phyloP scores from a whole-genome alignment of 2,113 vertebrate species.

The Thamnophis sirtalis region DNA sequence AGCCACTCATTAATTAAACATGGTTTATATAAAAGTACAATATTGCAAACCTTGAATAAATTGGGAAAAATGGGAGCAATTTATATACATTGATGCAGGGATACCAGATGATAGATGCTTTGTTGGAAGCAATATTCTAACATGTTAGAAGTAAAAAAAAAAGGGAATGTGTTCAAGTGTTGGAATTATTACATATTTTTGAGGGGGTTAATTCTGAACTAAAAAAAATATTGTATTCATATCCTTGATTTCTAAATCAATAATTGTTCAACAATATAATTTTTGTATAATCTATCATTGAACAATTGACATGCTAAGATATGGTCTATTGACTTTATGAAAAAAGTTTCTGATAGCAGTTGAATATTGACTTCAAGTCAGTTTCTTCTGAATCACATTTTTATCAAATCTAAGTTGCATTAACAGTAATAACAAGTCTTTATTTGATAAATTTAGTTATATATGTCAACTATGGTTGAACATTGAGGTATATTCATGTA shows the following conservation, averaged over 20 bases:
- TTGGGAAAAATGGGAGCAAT: not conserved
- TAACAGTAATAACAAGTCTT: not conserved
- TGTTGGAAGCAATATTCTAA: not conserved
- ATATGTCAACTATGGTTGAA: not conserved
- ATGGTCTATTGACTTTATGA: not conserved
- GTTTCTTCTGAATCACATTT: not conserved
- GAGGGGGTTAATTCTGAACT: not conserved
- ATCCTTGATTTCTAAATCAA: not conserved
- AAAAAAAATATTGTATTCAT: not conserved
- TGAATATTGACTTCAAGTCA: not conserved
- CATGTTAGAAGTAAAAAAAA: not conserved
- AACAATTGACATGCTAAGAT: not conserved
- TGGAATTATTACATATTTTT: not conserved
- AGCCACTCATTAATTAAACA: not conserved
- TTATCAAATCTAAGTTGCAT: not conserved
- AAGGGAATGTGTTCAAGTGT: not conserved
- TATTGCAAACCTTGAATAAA: not conserved
- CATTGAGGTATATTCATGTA: not conserved
- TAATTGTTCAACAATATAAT: not conserved
- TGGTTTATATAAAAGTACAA: not conserved
- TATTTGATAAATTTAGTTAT: not conserved
- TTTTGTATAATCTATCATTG: not conserved
- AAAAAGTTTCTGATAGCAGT: not conserved
- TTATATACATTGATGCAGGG: not conserved
- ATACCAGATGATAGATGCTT: not conserved